Evolutionary conservation across 2,888 invertebrate genomes (phyloP).

Genomic region (Drosophila nigricruria): DNA sequence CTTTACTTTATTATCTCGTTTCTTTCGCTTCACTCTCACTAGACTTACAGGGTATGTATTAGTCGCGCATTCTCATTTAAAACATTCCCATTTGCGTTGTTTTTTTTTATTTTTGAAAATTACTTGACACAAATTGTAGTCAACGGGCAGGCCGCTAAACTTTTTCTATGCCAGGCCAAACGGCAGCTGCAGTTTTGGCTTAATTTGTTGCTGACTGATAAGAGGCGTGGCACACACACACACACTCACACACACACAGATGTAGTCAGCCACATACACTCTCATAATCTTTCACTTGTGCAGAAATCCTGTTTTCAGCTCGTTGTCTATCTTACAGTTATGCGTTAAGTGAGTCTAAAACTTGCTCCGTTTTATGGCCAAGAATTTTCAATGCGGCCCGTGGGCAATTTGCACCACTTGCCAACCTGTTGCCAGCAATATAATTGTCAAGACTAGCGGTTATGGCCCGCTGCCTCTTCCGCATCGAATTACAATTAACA

Average conservation of each 20-base stretch:
- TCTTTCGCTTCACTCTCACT: not conserved
- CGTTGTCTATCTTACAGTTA: constrained; percentile 76
- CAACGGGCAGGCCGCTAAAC: constrained; percentile 55
- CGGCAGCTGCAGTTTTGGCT: constrained; percentile 58
- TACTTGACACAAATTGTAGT: constrained; percentile 74
- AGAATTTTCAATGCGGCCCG: constrained; percentile 48
- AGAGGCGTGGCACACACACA: constrained; percentile 51
- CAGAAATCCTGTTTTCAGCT: constrained; percentile 65
- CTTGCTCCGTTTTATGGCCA: constrained; percentile 73
- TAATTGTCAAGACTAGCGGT: constrained; percentile 73
- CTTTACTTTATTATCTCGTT: not conserved
- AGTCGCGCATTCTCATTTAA: not conserved
- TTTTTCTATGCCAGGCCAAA: constrained; percentile 63
- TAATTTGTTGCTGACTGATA: constrained; percentile 69
- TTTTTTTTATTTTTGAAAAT: constrained; percentile 37
- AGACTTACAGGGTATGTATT: constrained; percentile 1
- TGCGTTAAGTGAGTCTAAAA: constrained; percentile 72
- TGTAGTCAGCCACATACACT: constrained; percentile 9
- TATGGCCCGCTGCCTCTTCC: constrained; percentile 60
- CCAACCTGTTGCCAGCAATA: constrained; percentile 71
- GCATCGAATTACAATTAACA: constrained; percentile 82
- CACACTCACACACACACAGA: constrained; percentile 27
- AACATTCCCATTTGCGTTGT: constrained; percentile 5
- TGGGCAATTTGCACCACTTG: constrained; percentile 70
- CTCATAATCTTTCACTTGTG: constrained; percentile 21